Percentiles rank a stretch among this genome's conserved stretches.
Conservation (phyloP, 2,888 invertebrate genomes). For the Plusia festucae region DNA sequence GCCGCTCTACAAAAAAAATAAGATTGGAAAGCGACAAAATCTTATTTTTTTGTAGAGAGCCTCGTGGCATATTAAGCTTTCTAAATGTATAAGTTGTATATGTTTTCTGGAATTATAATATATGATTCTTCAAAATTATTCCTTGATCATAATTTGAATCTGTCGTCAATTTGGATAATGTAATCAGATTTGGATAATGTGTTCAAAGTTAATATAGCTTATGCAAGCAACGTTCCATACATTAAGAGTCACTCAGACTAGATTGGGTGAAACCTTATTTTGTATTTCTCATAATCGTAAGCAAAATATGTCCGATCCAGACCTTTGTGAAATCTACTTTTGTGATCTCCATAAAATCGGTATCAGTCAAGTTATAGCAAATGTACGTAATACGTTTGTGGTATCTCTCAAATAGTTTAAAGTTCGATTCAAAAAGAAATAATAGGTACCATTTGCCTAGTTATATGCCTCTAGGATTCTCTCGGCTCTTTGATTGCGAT, state of each 20-base stretch:
- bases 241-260: conserved; percentile 35
- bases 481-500: conserved; percentile 52
- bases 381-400: no score
- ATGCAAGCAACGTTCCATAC: conserved; percentile 29
- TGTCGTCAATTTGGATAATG: background rate
- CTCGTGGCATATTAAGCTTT: no score
- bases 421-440: conserved; percentile 42
- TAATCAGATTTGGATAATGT: background rate
- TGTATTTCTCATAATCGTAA: conserved; percentile 18
- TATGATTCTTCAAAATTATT: no score
- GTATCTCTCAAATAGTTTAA: conserved; percentile 24
- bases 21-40: no score
- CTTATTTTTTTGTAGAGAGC: no score
- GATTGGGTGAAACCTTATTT: conserved; percentile 25
- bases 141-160: no score
- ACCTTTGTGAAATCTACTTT: conserved; percentile 12
- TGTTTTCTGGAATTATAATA: no score
- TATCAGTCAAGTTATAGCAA: no score
- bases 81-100: no score
- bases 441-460: conserved; percentile 47
- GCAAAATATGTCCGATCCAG: conserved; percentile 19
- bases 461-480: conserved; percentile 27
- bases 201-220: conserved; percentile 12
- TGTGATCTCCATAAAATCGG: conserved; percentile 28
- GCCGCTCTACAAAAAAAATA: no score